Percentiles rank a stretch among this genome's conserved stretches.
Conservation (phyloP, 2,888 invertebrate genomes). For the Ochropleura plecta region DNA sequence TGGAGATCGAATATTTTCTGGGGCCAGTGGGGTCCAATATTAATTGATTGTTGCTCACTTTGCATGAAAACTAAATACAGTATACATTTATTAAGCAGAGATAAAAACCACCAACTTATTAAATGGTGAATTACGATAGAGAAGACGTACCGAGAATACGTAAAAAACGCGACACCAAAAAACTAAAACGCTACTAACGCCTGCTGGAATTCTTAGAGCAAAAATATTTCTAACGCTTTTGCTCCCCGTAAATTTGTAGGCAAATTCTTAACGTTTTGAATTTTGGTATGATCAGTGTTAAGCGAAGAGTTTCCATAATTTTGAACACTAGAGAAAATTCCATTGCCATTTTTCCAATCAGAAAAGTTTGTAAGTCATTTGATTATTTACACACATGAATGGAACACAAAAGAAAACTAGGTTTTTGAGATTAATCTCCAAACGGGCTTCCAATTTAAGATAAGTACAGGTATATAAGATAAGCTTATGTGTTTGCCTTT, state of each 20-base stretch:
- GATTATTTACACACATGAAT: neutral
- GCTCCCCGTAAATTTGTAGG: conserved; percentile 32
- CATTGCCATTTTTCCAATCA: neutral
- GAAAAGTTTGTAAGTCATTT: neutral
- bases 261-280: neutral
- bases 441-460: neutral
- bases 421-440: neutral
- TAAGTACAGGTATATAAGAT: too few relatives aligned
- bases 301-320: neutral
- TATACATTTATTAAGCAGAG: too few relatives aligned
- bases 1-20: neutral
- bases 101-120: neutral
- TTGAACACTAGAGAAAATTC: neutral
- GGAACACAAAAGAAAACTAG: conserved; percentile 9
- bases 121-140: too few relatives aligned
- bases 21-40: too few relatives aligned
- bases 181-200: conserved; percentile 7
- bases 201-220: conserved; percentile 35
- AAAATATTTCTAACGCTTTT: conserved; percentile 15
- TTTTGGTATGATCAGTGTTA: neutral
- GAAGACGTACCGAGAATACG: neutral
- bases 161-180: neutral
- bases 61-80: too few relatives aligned
- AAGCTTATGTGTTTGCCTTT: too few relatives aligned
- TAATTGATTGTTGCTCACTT: neutral